Evolutionary conservation across 2,113 vertebrate genomes (phyloP), one percentile per base, ranked within the genome.

Genomic region (Phrynocephalus versicolor): DNA sequence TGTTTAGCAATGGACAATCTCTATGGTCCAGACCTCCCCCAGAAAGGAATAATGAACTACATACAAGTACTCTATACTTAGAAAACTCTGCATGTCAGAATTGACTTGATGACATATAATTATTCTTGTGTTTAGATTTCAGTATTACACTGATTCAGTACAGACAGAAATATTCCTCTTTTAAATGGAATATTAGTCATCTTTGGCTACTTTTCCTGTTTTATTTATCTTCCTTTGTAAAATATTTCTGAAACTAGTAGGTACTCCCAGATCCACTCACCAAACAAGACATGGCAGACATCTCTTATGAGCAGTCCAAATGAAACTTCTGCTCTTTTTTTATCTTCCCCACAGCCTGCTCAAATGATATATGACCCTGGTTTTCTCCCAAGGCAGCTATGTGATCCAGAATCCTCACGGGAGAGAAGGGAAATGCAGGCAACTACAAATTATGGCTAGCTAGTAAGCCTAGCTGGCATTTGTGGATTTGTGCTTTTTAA

Each of bases 101-200:
- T 51, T 51, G 45, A 51, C 45, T 10, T 51, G 45, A 51, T 51
- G 45, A 51, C 45, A 51, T 51, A 51, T 51, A 51, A 51, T 51
- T 71, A 37, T 14, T 71, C 5, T 33, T 71, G 7, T n/a, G n/a
- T n/a, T n/a, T n/a, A n/a, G n/a, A n/a, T n/a, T n/a, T n/a, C n/a
- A n/a, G n/a, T n/a, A n/a, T n/a, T 41, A 25, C 4, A 84, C 88
- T 92, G 84, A 81, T 90, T 88, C 89, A 86, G 81, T 87, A 55
- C 27, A 78, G 57, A 60, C 85, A 87, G 74, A 65, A 25, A 92
- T 83, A 92, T 87, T 86, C 81, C 88, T 39, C 84, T 93, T 89
- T 90, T 75, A 93, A 91, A 89, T 39, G 88, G 65, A 85, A 78
- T 81, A 73, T 82, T 12, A 45, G 78, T 91, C 92, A 92, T 85